Conservation (phyloP, 2,113 vertebrate genomes). For the Xenopus tropicalis region DNA sequence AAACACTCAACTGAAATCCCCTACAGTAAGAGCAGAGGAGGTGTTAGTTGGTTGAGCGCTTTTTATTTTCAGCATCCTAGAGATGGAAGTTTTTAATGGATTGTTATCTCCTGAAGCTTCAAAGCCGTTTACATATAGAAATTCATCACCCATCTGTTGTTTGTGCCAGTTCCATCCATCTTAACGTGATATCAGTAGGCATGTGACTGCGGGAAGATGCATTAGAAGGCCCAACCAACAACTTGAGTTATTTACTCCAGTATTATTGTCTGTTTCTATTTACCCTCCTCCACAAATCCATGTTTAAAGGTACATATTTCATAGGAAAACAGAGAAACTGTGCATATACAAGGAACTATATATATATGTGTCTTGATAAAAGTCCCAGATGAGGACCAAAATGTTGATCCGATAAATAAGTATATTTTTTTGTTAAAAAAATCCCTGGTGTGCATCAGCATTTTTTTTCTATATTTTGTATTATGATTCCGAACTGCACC, state of each 20-base stretch:
- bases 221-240: constrained; percentile 6
- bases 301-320: background rate
- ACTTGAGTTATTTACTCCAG: background rate
- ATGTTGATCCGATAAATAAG: no score
- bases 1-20: constrained; percentile 18
- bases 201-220: constrained; percentile 28
- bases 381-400: no score
- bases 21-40: constrained; percentile 27
- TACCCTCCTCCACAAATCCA: background rate
- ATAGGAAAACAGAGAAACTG: no score
- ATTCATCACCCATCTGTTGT: constrained; percentile 44
- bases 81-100: constrained; percentile 40
- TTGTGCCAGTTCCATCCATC: constrained; percentile 33
- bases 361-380: no score
- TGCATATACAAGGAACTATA: no score
- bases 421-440: no score
- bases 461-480: no score
- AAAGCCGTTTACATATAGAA: constrained; percentile 38
- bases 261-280: background rate
- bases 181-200: constrained; percentile 42
- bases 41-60: constrained; percentile 27
- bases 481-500: no score
- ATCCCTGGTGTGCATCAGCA: no score
- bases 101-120: constrained; percentile 42
- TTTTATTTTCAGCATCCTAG: constrained; percentile 25